A percentile compares a stretch with the other conserved stretches of the same genome.
Conservation (phyloP, 2,888 invertebrate species). For the Candidula unifasciata region DNA sequence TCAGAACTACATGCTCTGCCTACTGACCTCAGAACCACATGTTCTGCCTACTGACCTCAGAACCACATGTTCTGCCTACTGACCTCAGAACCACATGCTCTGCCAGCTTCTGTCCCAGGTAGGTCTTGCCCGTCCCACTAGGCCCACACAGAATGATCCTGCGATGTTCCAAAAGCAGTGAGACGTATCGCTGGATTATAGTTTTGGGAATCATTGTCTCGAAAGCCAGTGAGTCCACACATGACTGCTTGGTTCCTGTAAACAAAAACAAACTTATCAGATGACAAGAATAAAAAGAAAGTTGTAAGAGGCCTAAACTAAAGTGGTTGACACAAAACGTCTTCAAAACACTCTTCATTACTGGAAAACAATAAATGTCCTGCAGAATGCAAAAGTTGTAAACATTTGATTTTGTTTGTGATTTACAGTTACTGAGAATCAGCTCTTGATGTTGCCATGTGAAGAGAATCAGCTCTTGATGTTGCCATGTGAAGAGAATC, state of each 20-base stretch:
- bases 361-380: too few relatives aligned
- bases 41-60: conserved; percentile 88
- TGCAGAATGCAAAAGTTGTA: too few relatives aligned
- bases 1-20: too few relatives aligned
- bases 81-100: conserved; percentile 87
- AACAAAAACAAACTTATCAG: not conserved
- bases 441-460: too few relatives aligned
- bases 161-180: conserved; percentile 93
- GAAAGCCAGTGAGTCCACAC: conserved; percentile 94
- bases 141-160: conserved; percentile 97
- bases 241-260: conserved; percentile 86
- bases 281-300: too few relatives aligned
- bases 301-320: too few relatives aligned
- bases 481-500: too few relatives aligned
- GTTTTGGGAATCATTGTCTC: conserved; percentile 97
- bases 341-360: too few relatives aligned
- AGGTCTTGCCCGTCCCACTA: conserved; percentile 97
- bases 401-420: too few relatives aligned
- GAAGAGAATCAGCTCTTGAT: too few relatives aligned
- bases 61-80: conserved; percentile 85
- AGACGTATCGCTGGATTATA: conserved; percentile 93
- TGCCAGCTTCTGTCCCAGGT: conserved; percentile 94
- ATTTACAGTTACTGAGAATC: too few relatives aligned
- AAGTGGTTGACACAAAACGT: too few relatives aligned
- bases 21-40: conserved; percentile 83